Evolutionary conservation across 2,888 invertebrate genomes (phyloP).

Genomic region (Mystacides longicornis): DNA sequence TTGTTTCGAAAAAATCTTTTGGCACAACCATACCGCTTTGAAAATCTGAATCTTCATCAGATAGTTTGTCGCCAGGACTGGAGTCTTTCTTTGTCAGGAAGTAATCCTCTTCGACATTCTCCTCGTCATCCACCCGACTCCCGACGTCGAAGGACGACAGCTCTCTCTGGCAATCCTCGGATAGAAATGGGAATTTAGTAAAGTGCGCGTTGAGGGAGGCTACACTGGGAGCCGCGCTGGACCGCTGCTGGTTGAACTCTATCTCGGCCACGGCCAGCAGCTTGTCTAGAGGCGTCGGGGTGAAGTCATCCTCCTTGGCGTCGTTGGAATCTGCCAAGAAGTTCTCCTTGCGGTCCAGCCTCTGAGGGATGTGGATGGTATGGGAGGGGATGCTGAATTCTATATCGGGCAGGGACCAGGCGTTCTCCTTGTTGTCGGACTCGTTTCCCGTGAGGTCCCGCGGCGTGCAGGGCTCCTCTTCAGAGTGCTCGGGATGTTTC

Average conservation of each 20-base stretch:
- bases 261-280: conserved; percentile 58
- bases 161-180: conserved; percentile 39
- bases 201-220: conserved; percentile 27
- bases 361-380: conserved; percentile 49
- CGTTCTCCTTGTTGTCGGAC: conserved; percentile 27
- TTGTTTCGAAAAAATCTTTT: conserved; percentile 45
- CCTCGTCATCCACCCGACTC: conserved; percentile 32
- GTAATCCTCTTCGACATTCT: conserved; percentile 29
- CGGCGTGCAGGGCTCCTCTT: conserved; percentile 6
- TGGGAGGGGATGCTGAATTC: conserved; percentile 56
- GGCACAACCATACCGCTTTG: conserved; percentile 38
- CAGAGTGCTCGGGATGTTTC: background rate
- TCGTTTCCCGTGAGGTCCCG: background rate
- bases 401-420: conserved; percentile 45
- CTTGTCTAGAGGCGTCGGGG: conserved; percentile 53
- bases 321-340: conserved; percentile 29
- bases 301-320: conserved; percentile 29
- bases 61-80: conserved; percentile 29
- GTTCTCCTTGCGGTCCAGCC: conserved; percentile 30
- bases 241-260: conserved; percentile 53
- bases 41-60: conserved; percentile 33
- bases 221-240: conserved; percentile 24
- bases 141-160: conserved; percentile 43
- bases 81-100: conserved; percentile 36
- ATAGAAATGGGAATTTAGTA: conserved; percentile 31